Percentiles rank a stretch among this genome's conserved stretches.
Evolutionary conservation across 2,113 vertebrate species (phyloP).

Genomic region (Tachysurus fulvidraco): DNA sequence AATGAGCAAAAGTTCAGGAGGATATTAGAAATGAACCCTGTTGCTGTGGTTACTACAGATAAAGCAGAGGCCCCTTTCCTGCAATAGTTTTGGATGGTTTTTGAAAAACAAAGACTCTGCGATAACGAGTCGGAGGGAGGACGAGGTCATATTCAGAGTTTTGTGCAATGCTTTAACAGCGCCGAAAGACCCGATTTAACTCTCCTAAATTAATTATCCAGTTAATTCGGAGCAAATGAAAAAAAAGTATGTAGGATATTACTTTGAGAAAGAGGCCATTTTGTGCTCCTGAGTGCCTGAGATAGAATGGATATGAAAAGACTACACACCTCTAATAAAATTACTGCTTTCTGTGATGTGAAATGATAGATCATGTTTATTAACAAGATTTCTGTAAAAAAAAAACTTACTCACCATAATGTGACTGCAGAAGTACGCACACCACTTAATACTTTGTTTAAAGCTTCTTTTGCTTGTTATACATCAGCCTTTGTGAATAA

Average conservation of each 20-base stretch:
- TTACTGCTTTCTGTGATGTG: background rate
- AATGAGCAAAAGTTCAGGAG: conserved; percentile 29
- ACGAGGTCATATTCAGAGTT: background rate
- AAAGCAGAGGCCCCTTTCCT: conserved; percentile 29
- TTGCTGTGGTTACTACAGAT: conserved; percentile 43
- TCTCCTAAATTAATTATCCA: background rate
- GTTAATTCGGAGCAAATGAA: background rate
- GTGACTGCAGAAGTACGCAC: no score
- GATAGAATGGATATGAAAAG: background rate
- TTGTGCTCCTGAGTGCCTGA: background rate
- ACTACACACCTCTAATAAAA: background rate
- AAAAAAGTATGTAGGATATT: background rate
- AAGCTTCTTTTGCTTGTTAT: background rate
- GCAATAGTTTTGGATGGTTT: background rate
- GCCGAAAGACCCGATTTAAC: background rate
- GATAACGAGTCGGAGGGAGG: background rate
- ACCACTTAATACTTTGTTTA: background rate
- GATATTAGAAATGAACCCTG: conserved; percentile 23
- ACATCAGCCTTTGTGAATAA: background rate
- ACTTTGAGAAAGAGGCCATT: background rate
- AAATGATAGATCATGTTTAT: background rate
- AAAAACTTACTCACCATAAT: background rate
- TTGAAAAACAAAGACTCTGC: conserved; percentile 15
- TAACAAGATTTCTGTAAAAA: background rate
- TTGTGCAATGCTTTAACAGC: conserved; percentile 8